Conservation (phyloP, 2,797 vertebrate species). For the Paedocypris micromegethes region DNA sequence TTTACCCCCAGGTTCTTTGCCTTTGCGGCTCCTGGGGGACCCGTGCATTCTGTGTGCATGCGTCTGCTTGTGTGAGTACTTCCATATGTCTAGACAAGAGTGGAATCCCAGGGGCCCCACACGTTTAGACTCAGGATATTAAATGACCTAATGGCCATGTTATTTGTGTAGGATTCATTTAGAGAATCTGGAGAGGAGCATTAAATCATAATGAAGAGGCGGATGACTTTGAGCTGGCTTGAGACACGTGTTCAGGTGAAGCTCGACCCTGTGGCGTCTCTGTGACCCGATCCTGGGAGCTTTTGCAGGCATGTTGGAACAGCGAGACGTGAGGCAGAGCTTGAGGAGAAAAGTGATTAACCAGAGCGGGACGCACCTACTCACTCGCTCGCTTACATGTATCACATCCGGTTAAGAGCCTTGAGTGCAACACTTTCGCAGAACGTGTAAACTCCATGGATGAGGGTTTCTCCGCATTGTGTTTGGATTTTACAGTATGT, state of each 20-base stretch:
- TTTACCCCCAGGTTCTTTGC: constrained; percentile 16
- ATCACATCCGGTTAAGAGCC: constrained; percentile 13
- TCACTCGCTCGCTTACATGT: background rate
- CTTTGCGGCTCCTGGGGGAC: constrained; percentile 37
- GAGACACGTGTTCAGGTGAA: constrained; percentile 35
- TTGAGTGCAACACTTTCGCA: constrained; percentile 2
- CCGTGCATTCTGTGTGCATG: constrained; percentile 26
- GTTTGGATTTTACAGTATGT: background rate
- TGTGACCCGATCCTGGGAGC: constrained; percentile 15
- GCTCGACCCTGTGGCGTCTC: background rate
- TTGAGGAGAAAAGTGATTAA: constrained; percentile 34
- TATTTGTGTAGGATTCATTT: constrained; percentile 52
- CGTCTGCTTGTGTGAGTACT: constrained; percentile 43
- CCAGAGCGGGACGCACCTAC: constrained; percentile 25
- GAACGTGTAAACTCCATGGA: constrained; percentile 5
- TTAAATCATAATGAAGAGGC: constrained; percentile 53
- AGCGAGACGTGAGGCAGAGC: constrained; percentile 25
- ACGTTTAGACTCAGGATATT: constrained; percentile 53
- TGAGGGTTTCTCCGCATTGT: background rate
- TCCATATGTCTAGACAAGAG: constrained; percentile 57
- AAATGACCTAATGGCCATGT: constrained; percentile 54
- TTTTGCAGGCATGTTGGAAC: constrained; percentile 32
- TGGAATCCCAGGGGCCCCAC: constrained; percentile 47
- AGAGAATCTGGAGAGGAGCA: constrained; percentile 43
- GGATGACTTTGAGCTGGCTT: constrained; percentile 40